Evolutionary conservation across 2,113 vertebrate genomes (phyloP).

Genomic region (Microtus pennsylvanicus): DNA sequence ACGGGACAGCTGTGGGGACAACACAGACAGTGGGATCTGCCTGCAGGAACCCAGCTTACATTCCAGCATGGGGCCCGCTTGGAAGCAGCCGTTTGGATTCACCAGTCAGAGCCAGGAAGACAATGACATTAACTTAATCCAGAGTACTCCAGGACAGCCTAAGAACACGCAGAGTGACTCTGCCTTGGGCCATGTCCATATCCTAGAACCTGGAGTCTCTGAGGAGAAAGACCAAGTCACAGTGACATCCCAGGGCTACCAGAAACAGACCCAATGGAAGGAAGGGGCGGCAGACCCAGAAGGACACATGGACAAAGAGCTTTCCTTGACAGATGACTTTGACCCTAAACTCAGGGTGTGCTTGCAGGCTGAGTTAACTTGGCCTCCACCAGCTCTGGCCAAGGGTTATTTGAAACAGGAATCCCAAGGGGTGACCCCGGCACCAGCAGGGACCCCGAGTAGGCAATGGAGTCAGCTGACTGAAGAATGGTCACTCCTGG

Average conservation of each 20-base stretch:
- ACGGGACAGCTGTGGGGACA: neutral
- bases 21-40: constrained; percentile 85
- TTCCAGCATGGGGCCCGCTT: accelerated
- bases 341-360: accelerated
- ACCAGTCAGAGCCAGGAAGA: constrained; percentile 49
- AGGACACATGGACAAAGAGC: neutral
- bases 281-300: neutral
- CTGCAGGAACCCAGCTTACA: constrained; percentile 67
- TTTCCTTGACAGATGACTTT: neutral
- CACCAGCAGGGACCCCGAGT: accelerated
- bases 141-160: neutral
- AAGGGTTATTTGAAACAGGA: constrained; percentile 86
- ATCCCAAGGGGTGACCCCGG: accelerated
- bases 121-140: constrained; percentile 73
- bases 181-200: neutral
- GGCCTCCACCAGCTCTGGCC: neutral
- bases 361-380: accelerated
- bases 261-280: constrained; percentile 77
- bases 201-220: neutral
- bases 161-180: neutral
- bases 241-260: constrained; percentile 79
- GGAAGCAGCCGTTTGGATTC: neutral
- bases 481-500: neutral
- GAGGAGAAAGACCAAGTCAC: accelerated
- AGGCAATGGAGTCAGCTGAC: constrained; percentile 5